Conservation (phyloP, 2,888 invertebrate species). For the Epirrhoe tristata region DNA sequence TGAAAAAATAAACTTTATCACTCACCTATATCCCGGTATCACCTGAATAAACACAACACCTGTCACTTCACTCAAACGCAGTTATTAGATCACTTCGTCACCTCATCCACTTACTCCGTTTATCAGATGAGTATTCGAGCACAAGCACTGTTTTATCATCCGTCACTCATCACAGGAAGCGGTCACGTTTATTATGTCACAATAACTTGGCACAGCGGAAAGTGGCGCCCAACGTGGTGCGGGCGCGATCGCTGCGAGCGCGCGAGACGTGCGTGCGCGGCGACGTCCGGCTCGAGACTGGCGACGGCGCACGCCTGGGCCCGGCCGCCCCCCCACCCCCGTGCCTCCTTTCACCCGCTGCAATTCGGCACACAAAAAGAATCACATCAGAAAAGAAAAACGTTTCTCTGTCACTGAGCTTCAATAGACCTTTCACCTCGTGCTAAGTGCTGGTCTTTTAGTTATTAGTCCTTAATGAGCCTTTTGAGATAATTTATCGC, state of each 20-base stretch:
- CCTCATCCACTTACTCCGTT: conserved; percentile 50
- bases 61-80: conserved; percentile 54
- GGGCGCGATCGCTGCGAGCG: conserved; percentile 43
- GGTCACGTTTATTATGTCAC: conserved; percentile 34
- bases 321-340: conserved; percentile 68
- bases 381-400: conserved; percentile 73
- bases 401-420: conserved; percentile 76
- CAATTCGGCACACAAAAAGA: conserved; percentile 79
- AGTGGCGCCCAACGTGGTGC: conserved; percentile 73
- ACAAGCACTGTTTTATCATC: conserved; percentile 37
- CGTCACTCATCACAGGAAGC: conserved; percentile 41
- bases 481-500: conserved; percentile 65
- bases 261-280: conserved; percentile 53
- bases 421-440: conserved; percentile 70
- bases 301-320: conserved; percentile 81
- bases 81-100: conserved; percentile 44
- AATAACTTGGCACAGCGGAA: conserved; percentile 43
- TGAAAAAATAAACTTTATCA: not conserved
- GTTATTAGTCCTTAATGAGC: conserved; percentile 75
- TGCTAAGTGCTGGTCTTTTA: conserved; percentile 69
- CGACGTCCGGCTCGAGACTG: conserved; percentile 69
- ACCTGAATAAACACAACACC: conserved; percentile 47
- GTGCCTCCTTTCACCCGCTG: conserved; percentile 53
- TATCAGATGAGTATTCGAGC: conserved; percentile 40
- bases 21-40: conserved; percentile 36